These are phyloP conservation scores for Ctena decussata DNA, from an alignment of 2,888 invertebrate genomes.

Conservation along the genomic window DNA sequence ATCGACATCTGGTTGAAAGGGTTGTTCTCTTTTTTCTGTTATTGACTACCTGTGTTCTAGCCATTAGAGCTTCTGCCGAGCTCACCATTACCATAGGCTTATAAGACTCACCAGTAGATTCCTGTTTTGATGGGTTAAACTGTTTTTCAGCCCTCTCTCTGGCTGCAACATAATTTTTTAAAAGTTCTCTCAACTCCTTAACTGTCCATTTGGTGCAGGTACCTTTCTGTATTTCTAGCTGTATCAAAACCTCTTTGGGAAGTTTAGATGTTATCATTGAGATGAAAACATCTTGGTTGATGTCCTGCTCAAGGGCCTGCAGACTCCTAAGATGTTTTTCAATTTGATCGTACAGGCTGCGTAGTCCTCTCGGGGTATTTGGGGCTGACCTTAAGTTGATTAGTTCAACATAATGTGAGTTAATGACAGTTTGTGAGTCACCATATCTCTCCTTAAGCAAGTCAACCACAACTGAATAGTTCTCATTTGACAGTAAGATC, in stretches of 20 bases:
- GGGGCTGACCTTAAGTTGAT: too few species aligned
- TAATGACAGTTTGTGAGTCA: too few species aligned
- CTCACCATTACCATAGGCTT: neutral
- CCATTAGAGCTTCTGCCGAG: neutral
- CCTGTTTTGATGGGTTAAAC: neutral
- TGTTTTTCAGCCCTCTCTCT: neutral
- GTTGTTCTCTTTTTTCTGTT: too few species aligned
- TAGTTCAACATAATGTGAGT: too few species aligned
- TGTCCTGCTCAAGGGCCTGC: neutral
- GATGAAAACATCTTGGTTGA: constrained; percentile 14
- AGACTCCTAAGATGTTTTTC: constrained; percentile 31
- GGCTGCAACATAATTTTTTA: neutral
- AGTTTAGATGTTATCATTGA: constrained; percentile 8
- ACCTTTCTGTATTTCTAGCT: constrained; percentile 12
- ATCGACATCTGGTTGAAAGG: neutral
- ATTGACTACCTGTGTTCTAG: neutral
- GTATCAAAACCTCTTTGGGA: neutral
- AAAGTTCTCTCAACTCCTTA: neutral
- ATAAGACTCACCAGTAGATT: neutral
- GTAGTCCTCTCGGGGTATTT: constrained; percentile 3
- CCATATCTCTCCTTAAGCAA: too few species aligned
- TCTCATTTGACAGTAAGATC: too few species aligned
- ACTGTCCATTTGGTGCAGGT: neutral
- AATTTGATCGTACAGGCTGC: constrained; percentile 1
- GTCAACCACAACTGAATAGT: too few species aligned